phyloP scores from a whole-genome alignment of 1,140 invertebrate genomes.

The Polypedilum pembai region DNA sequence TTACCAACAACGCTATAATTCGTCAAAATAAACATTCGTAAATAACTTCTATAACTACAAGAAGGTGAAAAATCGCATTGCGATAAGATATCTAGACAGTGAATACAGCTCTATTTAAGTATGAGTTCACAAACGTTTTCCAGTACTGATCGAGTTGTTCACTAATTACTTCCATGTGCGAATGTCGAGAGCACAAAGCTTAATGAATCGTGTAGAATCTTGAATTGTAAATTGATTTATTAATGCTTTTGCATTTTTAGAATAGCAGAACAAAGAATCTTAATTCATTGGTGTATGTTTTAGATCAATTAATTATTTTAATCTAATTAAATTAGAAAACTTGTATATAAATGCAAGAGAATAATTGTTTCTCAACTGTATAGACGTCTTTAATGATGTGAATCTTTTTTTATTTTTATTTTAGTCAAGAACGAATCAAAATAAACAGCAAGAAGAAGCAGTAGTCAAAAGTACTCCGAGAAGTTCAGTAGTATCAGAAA shows the following conservation, averaged over 20 bases:
- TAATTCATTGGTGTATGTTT: neutral
- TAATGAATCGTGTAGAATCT: neutral
- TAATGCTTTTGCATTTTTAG: too few relatives aligned
- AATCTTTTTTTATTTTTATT: neutral
- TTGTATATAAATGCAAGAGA: too few relatives aligned
- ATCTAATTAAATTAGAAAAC: neutral
- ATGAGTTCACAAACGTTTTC: neutral
- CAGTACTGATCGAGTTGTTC: constrained; percentile 5
- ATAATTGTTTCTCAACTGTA: too few relatives aligned
- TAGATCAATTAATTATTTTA: neutral
- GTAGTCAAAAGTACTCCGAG: neutral
- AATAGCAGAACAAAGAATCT: neutral
- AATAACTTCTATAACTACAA: too few relatives aligned
- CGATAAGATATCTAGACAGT: neutral
- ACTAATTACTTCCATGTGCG: neutral
- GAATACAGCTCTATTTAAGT: neutral
- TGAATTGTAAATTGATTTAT: neutral
- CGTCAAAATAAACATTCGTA: too few relatives aligned
- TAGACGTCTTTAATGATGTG: neutral
- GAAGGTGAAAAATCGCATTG: neutral
- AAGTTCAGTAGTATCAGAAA: neutral
- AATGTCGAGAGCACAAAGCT: neutral
- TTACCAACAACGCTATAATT: too few relatives aligned
- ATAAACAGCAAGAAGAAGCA: neutral
- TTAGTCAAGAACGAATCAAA: neutral